Base-by-base conservation (phyloP, 2,113 vertebrate species). In the Spermophilus dauricus region DNA sequence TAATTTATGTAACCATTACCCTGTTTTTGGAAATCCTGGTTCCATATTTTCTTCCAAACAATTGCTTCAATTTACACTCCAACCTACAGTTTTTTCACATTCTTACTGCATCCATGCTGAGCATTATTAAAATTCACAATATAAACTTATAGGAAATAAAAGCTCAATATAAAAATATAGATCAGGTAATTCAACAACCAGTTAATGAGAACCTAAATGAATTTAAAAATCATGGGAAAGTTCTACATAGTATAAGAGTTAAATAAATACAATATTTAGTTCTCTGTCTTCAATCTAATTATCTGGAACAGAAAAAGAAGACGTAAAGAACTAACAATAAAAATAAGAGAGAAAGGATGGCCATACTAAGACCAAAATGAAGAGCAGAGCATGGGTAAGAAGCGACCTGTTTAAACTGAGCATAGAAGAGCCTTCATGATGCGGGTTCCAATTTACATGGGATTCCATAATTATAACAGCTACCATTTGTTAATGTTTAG, bases 31-130 rank as follows among this genome's bases (percentile, higher is more conserved):
- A 91, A 93, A 86, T 42, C 83, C 42, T 56, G 78, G 42, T 48
- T 86, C 56, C 45, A 77, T 84, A 80, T 88, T 97, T 96, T 95
- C 73, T 93, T 96, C 75, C 42, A 91, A 94, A 97, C 92, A 18
- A 94, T 70, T 82, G 53, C 13, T 96, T 32, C 95, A 93, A 75
- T 89, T 95, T 83, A 53, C 18, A 93, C 37, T 82, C 48, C 48
- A 80, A 45, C 63, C 48, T 95, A 92, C 37, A 77, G 24, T 95
- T 94, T 94, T 91, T 51, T 90, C 72, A 72, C n/a, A 73, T 91
- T 91, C 45, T 96, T 86, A 56, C 20, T 67, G 51, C 87, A 90
- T 86, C 53, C 20, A 17, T 72, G 65, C 58, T 45, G 26, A 80
- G 10, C 67, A 65, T 90, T 86, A 77, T 87, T 91, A 94, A 96